Evolutionary conservation across 2,888 invertebrate genomes (phyloP).

Genomic region (Thereva nobilitata): DNA sequence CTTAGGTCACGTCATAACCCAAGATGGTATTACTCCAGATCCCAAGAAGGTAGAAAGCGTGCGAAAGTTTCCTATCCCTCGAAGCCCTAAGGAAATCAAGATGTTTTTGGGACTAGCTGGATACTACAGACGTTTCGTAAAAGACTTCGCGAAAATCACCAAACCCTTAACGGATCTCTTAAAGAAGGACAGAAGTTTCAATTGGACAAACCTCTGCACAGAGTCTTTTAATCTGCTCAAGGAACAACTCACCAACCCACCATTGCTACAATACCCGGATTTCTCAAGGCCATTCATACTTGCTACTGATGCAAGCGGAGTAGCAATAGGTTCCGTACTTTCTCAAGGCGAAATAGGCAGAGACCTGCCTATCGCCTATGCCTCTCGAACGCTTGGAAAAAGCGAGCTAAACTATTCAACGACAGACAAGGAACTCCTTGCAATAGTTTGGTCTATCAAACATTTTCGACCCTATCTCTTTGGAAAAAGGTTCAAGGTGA

Average conservation of each 20-base stretch:
- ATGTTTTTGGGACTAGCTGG: slow-evolving; percentile 43
- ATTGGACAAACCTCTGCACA: slow-evolving; percentile 28
- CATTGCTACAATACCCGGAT: slow-evolving; percentile 51
- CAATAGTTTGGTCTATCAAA: background rate
- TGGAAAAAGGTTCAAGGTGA: slow-evolving; percentile 44
- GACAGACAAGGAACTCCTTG: slow-evolving; percentile 44
- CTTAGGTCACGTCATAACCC: slow-evolving; percentile 47
- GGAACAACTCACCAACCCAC: slow-evolving; percentile 41
- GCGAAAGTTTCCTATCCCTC: slow-evolving; percentile 36
- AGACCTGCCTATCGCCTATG: slow-evolving; percentile 45
- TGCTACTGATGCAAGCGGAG: slow-evolving; percentile 46
- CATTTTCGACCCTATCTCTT: slow-evolving; percentile 4
- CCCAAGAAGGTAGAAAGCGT: slow-evolving; percentile 25
- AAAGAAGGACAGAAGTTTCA: slow-evolving; percentile 16
- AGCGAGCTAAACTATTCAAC: slow-evolving; percentile 45
- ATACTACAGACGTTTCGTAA: slow-evolving; percentile 40
- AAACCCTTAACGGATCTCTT: slow-evolving; percentile 21
- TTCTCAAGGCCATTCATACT: slow-evolving; percentile 47
- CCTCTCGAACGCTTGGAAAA: slow-evolving; percentile 44
- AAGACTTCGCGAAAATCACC: slow-evolving; percentile 32
- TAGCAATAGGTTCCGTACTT: slow-evolving; percentile 45
- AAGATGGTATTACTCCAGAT: slow-evolving; percentile 43
- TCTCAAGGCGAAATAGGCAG: slow-evolving; percentile 38
- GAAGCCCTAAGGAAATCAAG: slow-evolving; percentile 44
- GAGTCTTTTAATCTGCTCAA: slow-evolving; percentile 25